phyloP scores from a whole-genome alignment of 1,140 invertebrate genomes.

The Meloidogyne floridensis region DNA sequence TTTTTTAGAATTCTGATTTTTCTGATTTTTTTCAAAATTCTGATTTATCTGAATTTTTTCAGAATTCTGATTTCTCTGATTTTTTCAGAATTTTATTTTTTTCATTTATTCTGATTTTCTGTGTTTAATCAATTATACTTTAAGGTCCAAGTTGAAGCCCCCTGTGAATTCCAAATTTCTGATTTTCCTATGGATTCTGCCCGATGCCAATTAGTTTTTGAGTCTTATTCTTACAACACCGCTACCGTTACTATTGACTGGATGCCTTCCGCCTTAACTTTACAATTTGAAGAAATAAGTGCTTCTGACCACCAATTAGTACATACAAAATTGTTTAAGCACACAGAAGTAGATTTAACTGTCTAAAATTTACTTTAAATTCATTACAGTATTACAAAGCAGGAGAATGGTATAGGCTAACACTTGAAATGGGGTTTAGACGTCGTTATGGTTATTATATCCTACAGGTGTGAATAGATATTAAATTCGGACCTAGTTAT shows the following conservation, averaged over 20 bases:
- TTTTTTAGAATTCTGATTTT: not conserved
- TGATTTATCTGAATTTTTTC: too few species aligned
- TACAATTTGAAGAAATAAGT: slow-evolving; percentile 48
- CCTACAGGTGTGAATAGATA: slow-evolving; percentile 37
- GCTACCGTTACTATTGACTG: slow-evolving; percentile 64
- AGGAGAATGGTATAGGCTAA: slow-evolving; percentile 64
- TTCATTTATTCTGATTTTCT: too few species aligned
- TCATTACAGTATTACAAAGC: slow-evolving; percentile 61
- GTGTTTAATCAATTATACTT: not conserved
- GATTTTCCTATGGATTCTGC: slow-evolving; percentile 62
- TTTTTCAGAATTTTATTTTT: too few species aligned
- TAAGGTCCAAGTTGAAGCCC: slow-evolving; percentile 60
- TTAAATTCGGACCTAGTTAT: too few species aligned
- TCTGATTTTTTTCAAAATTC: not conserved
- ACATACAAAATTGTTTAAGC: slow-evolving; percentile 46
- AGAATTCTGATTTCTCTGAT: not conserved
- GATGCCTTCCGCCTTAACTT: slow-evolving; percentile 57
- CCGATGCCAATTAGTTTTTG: slow-evolving; percentile 57
- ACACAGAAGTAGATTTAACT: slow-evolving; percentile 49
- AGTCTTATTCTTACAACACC: slow-evolving; percentile 63
- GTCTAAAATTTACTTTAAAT: too few species aligned
- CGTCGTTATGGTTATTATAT: slow-evolving; percentile 63
- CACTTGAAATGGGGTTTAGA: slow-evolving; percentile 58
- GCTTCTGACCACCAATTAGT: slow-evolving; percentile 55
- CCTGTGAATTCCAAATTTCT: slow-evolving; percentile 56